Conservation (phyloP, 2,797 vertebrate species). For the Myotis vivesi region DNA sequence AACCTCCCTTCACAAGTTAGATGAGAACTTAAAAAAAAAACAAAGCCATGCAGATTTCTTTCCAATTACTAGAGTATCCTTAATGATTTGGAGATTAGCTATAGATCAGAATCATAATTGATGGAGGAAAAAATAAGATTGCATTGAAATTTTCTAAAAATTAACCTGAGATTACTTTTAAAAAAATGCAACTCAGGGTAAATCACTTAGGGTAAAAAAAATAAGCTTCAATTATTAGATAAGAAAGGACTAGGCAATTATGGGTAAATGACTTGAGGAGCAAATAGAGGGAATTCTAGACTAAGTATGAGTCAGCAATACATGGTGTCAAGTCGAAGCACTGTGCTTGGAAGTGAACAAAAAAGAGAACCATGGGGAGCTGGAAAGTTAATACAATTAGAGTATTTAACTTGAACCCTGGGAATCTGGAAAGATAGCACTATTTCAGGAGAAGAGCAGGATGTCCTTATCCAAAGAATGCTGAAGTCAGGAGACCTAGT, state of each 20-base stretch:
- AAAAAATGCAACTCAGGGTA: constrained; percentile 51
- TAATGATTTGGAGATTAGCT: constrained; percentile 76
- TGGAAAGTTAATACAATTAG: neutral
- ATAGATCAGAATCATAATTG: constrained; percentile 71
- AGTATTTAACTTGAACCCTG: neutral
- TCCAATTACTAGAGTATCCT: constrained; percentile 64
- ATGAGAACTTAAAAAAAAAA: constrained; percentile 69
- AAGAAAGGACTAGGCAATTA: constrained; percentile 59
- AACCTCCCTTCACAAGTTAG: constrained; percentile 55
- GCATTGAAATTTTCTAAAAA: constrained; percentile 68
- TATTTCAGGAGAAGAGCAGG: neutral
- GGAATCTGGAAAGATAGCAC: neutral
- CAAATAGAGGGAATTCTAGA: constrained; percentile 34
- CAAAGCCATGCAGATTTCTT: constrained; percentile 47
- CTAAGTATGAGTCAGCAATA: constrained; percentile 56
- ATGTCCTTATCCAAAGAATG: neutral
- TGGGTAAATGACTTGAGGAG: constrained; percentile 61
- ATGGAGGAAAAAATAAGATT: constrained; percentile 55
- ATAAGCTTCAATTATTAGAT: constrained; percentile 62
- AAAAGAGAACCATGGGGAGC: neutral
- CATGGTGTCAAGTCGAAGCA: neutral
- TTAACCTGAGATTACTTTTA: constrained; percentile 68
- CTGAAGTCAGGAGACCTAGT: neutral
- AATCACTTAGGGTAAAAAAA: constrained; percentile 40
- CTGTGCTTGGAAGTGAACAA: neutral